Percentiles rank a stretch among this genome's conserved stretches.
Evolutionary conservation across 2,888 invertebrate species (phyloP).

Genomic region (Harpalus rubripes): DNA sequence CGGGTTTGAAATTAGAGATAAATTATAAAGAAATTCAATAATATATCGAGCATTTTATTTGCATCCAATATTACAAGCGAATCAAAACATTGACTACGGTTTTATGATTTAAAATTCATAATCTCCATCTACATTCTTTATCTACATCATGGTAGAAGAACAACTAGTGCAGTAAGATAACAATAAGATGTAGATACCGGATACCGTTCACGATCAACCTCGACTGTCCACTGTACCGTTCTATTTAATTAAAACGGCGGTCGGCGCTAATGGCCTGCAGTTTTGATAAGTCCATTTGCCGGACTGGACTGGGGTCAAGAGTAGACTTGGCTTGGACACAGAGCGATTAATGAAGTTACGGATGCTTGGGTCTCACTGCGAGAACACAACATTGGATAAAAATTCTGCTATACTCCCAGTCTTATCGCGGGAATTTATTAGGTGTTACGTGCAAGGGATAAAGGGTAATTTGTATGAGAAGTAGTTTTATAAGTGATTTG

Average conservation of each 20-base stretch:
- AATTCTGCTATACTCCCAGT: background rate
- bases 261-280: conserved; percentile 48
- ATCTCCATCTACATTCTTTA: no score
- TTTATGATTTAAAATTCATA: no score
- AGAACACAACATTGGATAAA: conserved; percentile 6
- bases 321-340: background rate
- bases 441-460: conserved; percentile 29
- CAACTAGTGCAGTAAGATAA: conserved; percentile 49
- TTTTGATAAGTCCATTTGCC: conserved; percentile 63
- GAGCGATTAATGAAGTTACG: conserved; percentile 59
- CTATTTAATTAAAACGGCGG: conserved; percentile 56
- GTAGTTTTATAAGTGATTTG: background rate
- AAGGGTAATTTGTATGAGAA: conserved; percentile 3
- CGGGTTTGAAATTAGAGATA: no score
- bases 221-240: conserved; percentile 46
- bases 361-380: conserved; percentile 24
- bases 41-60: no score
- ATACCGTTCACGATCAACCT: conserved; percentile 15
- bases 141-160: conserved; percentile 22
- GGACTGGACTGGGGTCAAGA: background rate
- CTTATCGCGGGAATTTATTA: conserved; percentile 42
- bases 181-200: conserved; percentile 51
- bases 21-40: no score
- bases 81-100: no score
- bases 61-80: no score